Evolutionary conservation across 2,113 vertebrate genomes (phyloP).

Genomic region (Oncorhynchus tshawytscha): DNA sequence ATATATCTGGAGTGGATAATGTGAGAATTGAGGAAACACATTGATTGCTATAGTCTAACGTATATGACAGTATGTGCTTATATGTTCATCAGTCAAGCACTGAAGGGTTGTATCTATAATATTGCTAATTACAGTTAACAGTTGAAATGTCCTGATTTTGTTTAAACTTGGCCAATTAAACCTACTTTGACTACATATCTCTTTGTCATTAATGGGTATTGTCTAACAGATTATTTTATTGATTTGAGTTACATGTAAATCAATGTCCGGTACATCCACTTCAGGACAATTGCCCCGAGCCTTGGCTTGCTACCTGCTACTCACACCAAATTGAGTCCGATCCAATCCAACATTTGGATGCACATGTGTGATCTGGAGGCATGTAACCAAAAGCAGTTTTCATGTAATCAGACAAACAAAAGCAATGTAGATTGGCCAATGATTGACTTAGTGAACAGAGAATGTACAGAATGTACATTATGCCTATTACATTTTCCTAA

Average conservation of each 20-base stretch:
- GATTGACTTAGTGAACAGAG: background rate
- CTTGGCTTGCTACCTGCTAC: too few relatives aligned
- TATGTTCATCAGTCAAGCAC: conserved; percentile 49
- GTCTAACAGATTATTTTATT: too few relatives aligned
- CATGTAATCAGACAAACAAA: too few relatives aligned
- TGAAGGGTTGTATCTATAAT: conserved; percentile 40
- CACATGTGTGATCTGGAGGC: too few relatives aligned
- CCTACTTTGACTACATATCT: conserved; percentile 35
- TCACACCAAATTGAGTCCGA: too few relatives aligned
- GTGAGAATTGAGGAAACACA: conserved; percentile 47
- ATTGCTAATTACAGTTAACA: conserved; percentile 28
- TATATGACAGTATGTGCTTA: conserved; percentile 45
- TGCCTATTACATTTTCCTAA: too few relatives aligned
- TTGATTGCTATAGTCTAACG: conserved; percentile 41
- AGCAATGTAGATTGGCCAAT: background rate
- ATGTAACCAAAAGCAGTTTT: too few relatives aligned
- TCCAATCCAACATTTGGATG: too few relatives aligned
- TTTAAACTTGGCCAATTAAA: conserved; percentile 65
- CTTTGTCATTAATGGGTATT: background rate
- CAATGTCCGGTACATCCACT: background rate
- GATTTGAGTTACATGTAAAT: background rate
- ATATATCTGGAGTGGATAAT: conserved; percentile 70
- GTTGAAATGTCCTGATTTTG: conserved; percentile 52
- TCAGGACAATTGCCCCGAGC: background rate
- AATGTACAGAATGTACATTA: too few relatives aligned